Percentiles rank a stretch among this genome's conserved stretches.
Conservation (phyloP, 2,113 vertebrate species). For the Sclerurus mexicanus region DNA sequence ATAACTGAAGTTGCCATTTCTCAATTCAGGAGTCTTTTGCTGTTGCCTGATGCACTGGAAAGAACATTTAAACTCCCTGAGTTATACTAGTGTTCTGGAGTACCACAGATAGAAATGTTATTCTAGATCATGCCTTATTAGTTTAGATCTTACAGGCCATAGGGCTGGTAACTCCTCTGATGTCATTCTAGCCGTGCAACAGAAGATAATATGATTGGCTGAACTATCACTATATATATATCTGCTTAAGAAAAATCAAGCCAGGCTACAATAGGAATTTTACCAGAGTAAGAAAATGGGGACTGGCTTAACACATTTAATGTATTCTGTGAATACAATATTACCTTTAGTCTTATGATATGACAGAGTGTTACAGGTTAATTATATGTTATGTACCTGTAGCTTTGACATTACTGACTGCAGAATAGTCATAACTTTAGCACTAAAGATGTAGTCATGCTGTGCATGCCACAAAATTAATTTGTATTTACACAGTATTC, state of each 20-base stretch:
- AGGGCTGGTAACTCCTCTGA: conserved; percentile 7
- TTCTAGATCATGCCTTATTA: conserved; percentile 14
- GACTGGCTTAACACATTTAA: neutral
- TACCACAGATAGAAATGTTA: neutral
- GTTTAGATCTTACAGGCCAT: neutral
- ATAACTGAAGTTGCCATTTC: neutral
- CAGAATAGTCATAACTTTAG: neutral
- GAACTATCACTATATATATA: neutral
- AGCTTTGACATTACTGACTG: conserved; percentile 30
- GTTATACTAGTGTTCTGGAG: neutral
- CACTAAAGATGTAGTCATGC: neutral
- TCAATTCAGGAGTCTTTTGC: neutral
- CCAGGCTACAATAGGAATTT: neutral
- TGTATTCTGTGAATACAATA: neutral
- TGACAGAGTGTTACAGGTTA: conserved; percentile 3
- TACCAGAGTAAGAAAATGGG: neutral
- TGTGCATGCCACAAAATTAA: neutral
- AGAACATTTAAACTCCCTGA: neutral
- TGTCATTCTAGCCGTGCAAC: conserved; percentile 10
- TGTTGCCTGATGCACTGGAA: neutral
- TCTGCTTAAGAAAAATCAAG: conserved; percentile 4
- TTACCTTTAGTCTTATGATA: conserved; percentile 1
- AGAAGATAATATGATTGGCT: neutral
- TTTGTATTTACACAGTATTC: neutral
- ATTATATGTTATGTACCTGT: neutral